Conservation (phyloP, 2,113 vertebrate genomes). For the Strigops habroptila region DNA sequence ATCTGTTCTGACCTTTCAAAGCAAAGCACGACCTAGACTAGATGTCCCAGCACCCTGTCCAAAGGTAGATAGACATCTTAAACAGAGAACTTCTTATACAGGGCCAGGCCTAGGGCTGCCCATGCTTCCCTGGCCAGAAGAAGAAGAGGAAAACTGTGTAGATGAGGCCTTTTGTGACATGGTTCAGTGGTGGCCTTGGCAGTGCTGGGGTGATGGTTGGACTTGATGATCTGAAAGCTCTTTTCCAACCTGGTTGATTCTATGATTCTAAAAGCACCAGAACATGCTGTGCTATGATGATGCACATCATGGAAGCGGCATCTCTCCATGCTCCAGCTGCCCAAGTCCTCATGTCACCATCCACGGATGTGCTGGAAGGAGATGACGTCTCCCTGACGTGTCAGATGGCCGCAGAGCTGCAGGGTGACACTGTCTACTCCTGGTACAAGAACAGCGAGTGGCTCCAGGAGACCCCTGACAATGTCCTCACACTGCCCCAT, state of each 20-base stretch:
- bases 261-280: background rate
- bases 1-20: background rate
- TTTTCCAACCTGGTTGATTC: background rate
- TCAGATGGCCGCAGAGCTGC: background rate
- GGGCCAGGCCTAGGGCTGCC: background rate
- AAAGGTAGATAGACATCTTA: background rate
- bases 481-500: background rate
- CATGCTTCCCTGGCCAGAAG: background rate
- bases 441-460: constrained; percentile 53
- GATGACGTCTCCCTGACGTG: background rate
- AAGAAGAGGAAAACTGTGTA: background rate
- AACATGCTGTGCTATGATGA: too few relatives aligned
- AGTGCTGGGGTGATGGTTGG: background rate
- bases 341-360: background rate
- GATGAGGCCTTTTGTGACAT: background rate
- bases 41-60: background rate
- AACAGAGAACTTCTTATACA: background rate
- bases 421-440: background rate
- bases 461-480: background rate
- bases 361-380: constrained; percentile 38
- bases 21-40: background rate
- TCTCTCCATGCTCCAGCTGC: background rate
- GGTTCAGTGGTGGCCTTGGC: background rate
- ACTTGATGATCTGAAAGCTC: background rate
- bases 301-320: background rate